These are phyloP conservation scores for Rhabdomys dilectus DNA, from an alignment of 2,113 vertebrate species.

Conservation along the genomic window DNA sequence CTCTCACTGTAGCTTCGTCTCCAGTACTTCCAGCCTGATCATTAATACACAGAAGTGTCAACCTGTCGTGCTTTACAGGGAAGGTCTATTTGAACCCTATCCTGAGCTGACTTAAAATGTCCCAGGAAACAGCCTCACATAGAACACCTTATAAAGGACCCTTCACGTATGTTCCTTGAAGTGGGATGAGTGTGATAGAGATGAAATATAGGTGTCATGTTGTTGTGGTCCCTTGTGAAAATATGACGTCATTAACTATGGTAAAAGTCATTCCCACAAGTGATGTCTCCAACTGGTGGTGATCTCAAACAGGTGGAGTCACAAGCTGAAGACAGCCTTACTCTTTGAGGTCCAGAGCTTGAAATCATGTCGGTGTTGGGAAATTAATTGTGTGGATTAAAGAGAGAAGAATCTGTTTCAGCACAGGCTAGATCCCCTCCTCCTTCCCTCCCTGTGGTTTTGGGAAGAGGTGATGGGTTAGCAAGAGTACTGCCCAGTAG, in stretches of 20 bases:
- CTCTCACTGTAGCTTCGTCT: constrained; percentile 57
- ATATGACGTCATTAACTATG: constrained; percentile 52
- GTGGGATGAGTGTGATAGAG: constrained; percentile 50
- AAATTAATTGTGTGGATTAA: constrained; percentile 58
- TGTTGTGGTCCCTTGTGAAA: constrained; percentile 65
- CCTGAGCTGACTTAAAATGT: constrained; percentile 48
- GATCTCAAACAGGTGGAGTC: constrained; percentile 57
- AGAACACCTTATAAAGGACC: constrained; percentile 40
- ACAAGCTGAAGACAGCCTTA: neutral
- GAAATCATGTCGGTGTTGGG: neutral
- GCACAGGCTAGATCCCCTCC: neutral
- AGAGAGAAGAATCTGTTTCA: neutral
- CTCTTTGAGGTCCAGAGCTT: constrained; percentile 10
- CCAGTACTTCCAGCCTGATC: constrained; percentile 53
- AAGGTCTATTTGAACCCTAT: constrained; percentile 67
- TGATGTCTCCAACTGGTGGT: constrained; percentile 41
- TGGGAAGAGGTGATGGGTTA: neutral
- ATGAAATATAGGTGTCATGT: constrained; percentile 66
- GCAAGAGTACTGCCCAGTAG: constrained; percentile 13
- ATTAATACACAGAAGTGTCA: constrained; percentile 55
- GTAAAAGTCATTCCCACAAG: constrained; percentile 61
- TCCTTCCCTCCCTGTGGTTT: neutral
- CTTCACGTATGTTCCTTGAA: constrained; percentile 57
- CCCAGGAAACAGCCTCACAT: constrained; percentile 12
- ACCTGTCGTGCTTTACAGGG: constrained; percentile 65